Evolutionary conservation across 1,140 invertebrate genomes (phyloP).

Genomic region (Muscidifurax raptorellus): DNA sequence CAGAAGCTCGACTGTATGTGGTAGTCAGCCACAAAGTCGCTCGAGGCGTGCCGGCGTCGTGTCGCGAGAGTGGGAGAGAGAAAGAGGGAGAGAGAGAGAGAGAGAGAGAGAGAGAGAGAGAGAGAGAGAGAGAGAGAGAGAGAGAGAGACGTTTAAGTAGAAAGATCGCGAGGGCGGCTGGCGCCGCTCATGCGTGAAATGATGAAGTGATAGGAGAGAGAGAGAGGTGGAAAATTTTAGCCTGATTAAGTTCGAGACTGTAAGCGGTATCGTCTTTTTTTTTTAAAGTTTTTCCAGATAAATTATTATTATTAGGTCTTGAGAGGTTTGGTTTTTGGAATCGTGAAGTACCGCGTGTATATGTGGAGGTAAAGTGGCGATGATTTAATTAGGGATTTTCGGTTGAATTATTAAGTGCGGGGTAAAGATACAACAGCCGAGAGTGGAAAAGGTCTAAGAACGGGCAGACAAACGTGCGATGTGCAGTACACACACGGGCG

Average conservation of each 20-base stretch:
- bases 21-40: neutral
- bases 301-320: no score
- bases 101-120: neutral
- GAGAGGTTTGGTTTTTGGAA: no score
- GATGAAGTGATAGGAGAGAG: slow-evolving; percentile 13
- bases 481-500: no score
- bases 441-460: no score
- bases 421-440: no score
- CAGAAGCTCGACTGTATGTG: slow-evolving; percentile 2
- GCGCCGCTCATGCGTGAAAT: slow-evolving; percentile 40
- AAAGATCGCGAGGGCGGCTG: slow-evolving; percentile 28
- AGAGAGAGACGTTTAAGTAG: slow-evolving; percentile 19
- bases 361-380: no score
- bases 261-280: no score
- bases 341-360: no score
- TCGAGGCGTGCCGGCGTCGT: neutral
- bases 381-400: no score
- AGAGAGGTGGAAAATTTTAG: slow-evolving; percentile 4
- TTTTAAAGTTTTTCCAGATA: no score
- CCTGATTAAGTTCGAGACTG: slow-evolving; percentile 18
- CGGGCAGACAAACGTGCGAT: no score
- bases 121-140: neutral
- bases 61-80: neutral
- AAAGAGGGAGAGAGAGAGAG: neutral
- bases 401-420: no score